These are phyloP conservation scores for Callyntrura sp. DNA, from an alignment of 2,888 invertebrate genomes.

Conservation along the genomic window DNA sequence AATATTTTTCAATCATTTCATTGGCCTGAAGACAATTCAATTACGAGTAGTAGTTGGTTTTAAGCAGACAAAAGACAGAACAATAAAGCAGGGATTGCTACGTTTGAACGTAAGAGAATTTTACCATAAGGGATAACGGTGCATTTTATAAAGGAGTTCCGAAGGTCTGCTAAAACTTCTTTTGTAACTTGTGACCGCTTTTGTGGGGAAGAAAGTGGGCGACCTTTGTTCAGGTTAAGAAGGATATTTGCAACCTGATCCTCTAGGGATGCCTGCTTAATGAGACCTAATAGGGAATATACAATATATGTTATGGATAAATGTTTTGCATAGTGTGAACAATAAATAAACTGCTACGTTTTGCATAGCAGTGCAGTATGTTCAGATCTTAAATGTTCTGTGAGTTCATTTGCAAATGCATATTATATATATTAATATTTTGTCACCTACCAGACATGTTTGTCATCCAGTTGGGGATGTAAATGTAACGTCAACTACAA, in stretches of 20 bases:
- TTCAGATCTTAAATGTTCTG: too few relatives aligned
- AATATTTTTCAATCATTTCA: not conserved
- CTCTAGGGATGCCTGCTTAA: slow-evolving; percentile 34
- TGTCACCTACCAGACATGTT: too few relatives aligned
- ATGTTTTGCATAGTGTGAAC: too few relatives aligned
- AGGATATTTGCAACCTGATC: slow-evolving; percentile 52
- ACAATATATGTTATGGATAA: too few relatives aligned
- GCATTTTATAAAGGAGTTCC: slow-evolving; percentile 64
- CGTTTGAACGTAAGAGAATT: not conserved
- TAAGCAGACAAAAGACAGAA: not conserved
- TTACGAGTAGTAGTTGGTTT: too few relatives aligned
- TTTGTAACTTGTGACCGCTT: slow-evolving; percentile 35
- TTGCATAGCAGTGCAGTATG: too few relatives aligned
- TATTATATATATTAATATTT: too few relatives aligned
- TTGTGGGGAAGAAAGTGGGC: slow-evolving; percentile 14
- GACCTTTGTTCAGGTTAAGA: slow-evolving; percentile 18
- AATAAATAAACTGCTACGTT: too few relatives aligned
- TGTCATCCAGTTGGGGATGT: too few relatives aligned
- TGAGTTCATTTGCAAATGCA: too few relatives aligned
- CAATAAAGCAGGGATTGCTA: not conserved
- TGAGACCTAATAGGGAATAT: not conserved
- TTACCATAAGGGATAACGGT: slow-evolving; percentile 65
- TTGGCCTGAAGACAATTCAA: too few relatives aligned
- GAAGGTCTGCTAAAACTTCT: slow-evolving; percentile 45
- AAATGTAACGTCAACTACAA: too few relatives aligned